phyloP scores from a whole-genome alignment of 2,797 vertebrate species.

The Gymnoscopelus microlampas region DNA sequence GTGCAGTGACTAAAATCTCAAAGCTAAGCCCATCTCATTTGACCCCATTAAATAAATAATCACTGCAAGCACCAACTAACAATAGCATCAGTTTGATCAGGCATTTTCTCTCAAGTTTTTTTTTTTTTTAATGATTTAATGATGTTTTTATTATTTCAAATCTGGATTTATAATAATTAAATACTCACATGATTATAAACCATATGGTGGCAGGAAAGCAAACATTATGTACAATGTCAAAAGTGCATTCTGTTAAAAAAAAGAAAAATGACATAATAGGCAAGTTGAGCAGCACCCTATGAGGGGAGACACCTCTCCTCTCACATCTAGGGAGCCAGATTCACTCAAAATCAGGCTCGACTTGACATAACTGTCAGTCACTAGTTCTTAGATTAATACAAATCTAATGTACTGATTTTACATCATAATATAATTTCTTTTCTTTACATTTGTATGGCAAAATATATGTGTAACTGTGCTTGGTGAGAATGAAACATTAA shows the following conservation, averaged over 20 bases:
- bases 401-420: slow-evolving; percentile 28
- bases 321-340: slow-evolving; percentile 2
- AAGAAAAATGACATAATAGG: slow-evolving; percentile 36
- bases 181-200: slow-evolving; percentile 72
- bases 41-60: too few species aligned
- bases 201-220: slow-evolving; percentile 64
- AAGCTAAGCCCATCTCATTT: too few species aligned
- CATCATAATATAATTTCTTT: slow-evolving; percentile 21
- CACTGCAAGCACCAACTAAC: too few species aligned
- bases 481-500: slow-evolving; percentile 30
- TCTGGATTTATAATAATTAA: slow-evolving; percentile 77
- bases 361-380: slow-evolving; percentile 41
- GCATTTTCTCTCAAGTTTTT: too few species aligned
- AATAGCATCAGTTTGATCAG: too few species aligned
- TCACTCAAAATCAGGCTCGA: slow-evolving; percentile 16
- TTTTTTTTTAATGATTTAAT: slow-evolving; percentile 20
- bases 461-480: slow-evolving; percentile 45
- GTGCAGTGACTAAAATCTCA: too few species aligned
- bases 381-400: slow-evolving; percentile 38
- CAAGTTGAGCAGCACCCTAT: slow-evolving; percentile 41
- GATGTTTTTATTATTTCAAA: slow-evolving; percentile 75
- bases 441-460: slow-evolving; percentile 35
- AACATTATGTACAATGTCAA: slow-evolving; percentile 72
- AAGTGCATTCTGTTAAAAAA: slow-evolving; percentile 76
- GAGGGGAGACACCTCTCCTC: slow-evolving; percentile 17